phyloP scores from a whole-genome alignment of 2,113 vertebrate species.

The Corvus cornix region DNA sequence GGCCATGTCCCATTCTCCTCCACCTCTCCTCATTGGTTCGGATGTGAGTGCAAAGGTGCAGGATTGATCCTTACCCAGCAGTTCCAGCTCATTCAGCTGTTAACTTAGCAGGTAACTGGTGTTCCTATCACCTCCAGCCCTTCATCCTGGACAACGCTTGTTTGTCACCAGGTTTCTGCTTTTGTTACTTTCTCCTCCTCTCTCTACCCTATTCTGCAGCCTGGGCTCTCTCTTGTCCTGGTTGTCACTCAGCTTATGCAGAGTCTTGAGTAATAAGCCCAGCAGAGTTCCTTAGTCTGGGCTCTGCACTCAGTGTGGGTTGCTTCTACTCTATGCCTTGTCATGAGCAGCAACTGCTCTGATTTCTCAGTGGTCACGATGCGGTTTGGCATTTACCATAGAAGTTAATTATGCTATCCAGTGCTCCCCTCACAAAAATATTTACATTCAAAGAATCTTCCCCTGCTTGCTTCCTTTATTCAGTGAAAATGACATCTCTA shows the following conservation, averaged over 20 bases:
- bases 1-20: neutral
- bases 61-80: neutral
- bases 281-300: neutral
- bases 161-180: neutral
- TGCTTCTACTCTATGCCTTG: neutral
- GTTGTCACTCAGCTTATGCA: neutral
- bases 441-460: neutral
- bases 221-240: neutral
- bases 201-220: fast-evolving
- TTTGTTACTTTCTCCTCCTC: neutral
- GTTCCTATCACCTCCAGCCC: neutral
- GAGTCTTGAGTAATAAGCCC: neutral
- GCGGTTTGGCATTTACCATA: neutral
- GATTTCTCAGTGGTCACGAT: neutral
- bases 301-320: neutral
- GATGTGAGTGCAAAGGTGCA: neutral
- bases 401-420: neutral
- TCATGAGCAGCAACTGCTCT: neutral
- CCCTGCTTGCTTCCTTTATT: neutral
- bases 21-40: neutral
- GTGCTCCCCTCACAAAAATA: neutral
- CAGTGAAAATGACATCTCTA: neutral
- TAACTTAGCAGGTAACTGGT: neutral
- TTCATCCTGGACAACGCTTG: neutral
- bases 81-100: neutral